These are phyloP conservation scores for Polyommatus icarus DNA, from an alignment of 2,888 invertebrate genomes.

Conservation along the genomic window DNA sequence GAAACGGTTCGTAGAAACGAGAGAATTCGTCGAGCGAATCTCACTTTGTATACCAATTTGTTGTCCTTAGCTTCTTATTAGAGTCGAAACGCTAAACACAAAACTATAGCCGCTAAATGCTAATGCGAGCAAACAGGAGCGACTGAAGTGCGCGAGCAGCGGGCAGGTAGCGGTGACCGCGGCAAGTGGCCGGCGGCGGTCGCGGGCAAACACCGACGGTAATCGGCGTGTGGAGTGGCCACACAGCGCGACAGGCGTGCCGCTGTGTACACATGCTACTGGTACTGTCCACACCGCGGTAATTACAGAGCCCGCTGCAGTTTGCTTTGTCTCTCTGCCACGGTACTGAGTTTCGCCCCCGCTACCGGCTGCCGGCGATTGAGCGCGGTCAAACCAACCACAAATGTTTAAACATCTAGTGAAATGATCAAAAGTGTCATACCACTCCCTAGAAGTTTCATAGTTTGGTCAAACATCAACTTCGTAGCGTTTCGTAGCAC, in stretches of 20 bases:
- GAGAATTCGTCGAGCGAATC: not conserved
- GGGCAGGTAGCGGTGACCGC: not conserved
- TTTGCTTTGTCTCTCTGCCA: not conserved
- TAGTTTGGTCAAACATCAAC: no score
- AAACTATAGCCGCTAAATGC: not conserved
- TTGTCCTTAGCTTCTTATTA: not conserved
- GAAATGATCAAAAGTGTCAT: no score
- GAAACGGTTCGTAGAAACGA: not conserved
- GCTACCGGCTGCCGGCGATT: not conserved
- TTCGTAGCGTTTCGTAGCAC: no score
- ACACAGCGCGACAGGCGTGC: constrained; percentile 38
- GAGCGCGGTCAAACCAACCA: no score
- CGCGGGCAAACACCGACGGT: not conserved
- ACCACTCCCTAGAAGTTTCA: no score
- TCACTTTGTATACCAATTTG: not conserved
- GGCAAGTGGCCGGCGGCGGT: not conserved
- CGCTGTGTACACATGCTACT: constrained; percentile 46
- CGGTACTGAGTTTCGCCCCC: not conserved
- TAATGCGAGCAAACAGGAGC: not conserved
- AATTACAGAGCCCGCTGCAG: not conserved
- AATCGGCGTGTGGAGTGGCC: constrained; percentile 18
- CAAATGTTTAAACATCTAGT: no score
- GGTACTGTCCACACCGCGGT: constrained; percentile 19
- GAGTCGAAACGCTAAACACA: not conserved
- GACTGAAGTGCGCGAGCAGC: not conserved